These are phyloP conservation scores for Aethes cnicana DNA, from an alignment of 2,888 invertebrate genomes.

Conservation along the genomic window DNA sequence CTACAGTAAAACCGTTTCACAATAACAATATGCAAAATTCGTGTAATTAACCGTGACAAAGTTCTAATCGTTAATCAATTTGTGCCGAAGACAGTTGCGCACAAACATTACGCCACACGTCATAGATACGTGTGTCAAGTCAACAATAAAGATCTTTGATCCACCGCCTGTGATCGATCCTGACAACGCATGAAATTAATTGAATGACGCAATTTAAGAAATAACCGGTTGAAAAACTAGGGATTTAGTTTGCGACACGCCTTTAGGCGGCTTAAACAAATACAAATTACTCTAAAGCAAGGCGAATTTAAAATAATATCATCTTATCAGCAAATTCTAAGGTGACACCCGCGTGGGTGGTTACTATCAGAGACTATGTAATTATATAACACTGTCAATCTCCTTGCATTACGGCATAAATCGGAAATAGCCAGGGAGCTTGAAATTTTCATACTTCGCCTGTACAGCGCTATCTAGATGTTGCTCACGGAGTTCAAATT, in stretches of 20 bases:
- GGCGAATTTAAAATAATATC: too few species aligned
- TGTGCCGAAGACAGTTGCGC: slow-evolving; percentile 16
- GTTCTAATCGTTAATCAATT: slow-evolving; percentile 40
- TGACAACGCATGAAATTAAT: slow-evolving; percentile 67
- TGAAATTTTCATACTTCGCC: too few species aligned
- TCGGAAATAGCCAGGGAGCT: too few species aligned
- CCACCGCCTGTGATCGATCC: slow-evolving; percentile 64
- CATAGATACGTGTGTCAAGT: slow-evolving; percentile 48
- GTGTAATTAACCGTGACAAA: slow-evolving; percentile 33
- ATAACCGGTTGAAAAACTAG: slow-evolving; percentile 27
- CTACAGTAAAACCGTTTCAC: slow-evolving; percentile 12
- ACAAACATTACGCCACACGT: slow-evolving; percentile 23
- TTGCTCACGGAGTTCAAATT: too few species aligned
- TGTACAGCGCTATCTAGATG: too few species aligned
- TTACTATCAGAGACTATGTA: too few species aligned
- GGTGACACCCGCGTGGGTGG: too few species aligned
- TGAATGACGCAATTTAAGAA: slow-evolving; percentile 47
- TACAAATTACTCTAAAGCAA: too few species aligned
- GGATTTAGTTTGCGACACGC: slow-evolving; percentile 3
- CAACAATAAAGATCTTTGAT: slow-evolving; percentile 62
- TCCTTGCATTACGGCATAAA: too few species aligned
- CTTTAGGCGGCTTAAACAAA: slow-evolving; percentile 4
- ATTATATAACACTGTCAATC: too few species aligned
- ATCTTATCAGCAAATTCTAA: too few species aligned
- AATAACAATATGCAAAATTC: slow-evolving; percentile 23